Evolutionary conservation across 2,113 vertebrate genomes (phyloP).

Genomic region (Clarias gariepinus): DNA sequence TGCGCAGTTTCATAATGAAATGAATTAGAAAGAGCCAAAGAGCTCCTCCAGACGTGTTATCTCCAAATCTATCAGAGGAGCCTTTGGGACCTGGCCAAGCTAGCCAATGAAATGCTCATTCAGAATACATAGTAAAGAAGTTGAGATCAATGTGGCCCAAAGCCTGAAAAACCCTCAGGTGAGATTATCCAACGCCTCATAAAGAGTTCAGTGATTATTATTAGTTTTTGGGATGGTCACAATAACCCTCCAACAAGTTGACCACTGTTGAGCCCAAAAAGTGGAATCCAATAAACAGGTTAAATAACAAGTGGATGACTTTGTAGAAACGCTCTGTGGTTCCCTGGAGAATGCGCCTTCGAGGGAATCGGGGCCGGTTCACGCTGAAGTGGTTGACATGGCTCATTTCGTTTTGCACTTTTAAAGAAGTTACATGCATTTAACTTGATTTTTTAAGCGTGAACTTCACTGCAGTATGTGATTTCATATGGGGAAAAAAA

Average conservation of each 20-base stretch:
- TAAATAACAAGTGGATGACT: background rate
- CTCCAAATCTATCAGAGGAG: background rate
- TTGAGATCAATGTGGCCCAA: constrained; percentile 15
- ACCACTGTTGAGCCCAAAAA: background rate
- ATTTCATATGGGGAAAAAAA: background rate
- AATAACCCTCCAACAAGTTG: too few species aligned
- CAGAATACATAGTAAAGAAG: constrained; percentile 19
- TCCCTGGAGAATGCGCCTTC: background rate
- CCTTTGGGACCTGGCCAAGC: background rate
- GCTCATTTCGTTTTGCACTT: background rate
- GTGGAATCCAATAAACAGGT: background rate
- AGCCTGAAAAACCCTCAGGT: constrained; percentile 5
- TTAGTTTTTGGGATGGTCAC: background rate
- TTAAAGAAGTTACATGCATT: background rate
- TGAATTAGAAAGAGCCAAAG: constrained; percentile 4
- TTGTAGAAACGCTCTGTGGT: background rate
- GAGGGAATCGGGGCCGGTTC: background rate
- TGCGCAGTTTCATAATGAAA: constrained; percentile 2
- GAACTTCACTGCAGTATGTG: background rate
- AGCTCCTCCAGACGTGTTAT: constrained; percentile 11
- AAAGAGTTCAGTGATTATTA: background rate
- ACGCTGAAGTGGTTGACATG: background rate
- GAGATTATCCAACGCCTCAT: background rate
- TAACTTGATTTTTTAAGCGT: background rate
- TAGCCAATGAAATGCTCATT: constrained; percentile 18